Base-by-base conservation (phyloP, 2,888 invertebrate species). In the Eupithecia subumbrata region DNA sequence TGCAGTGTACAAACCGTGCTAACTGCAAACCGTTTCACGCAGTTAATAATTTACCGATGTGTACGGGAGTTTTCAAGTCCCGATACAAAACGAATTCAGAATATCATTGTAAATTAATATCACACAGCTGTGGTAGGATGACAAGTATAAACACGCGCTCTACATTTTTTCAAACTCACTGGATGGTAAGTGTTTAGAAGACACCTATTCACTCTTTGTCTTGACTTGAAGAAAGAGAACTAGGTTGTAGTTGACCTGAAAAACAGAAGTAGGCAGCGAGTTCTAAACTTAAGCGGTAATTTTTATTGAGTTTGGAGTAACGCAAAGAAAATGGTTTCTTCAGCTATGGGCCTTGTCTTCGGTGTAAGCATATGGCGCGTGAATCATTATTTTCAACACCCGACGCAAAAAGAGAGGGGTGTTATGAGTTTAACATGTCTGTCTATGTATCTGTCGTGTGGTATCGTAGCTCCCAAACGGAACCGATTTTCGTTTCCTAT, bases 11-110 rank as follows among this genome's bases (percentile, higher is more conserved):
- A 71, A 64, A 34, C 67, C 70, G 69, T 56, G 72, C 18, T 45
- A 14, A 2, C 14, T 56, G 64, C 34, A 73, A 76, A 74, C 77
- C 69, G 77, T 77, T 74, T 40, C 22, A 22, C 37, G 66, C 74
- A 74, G 72, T 72, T 77, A 77, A 72, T 72, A 64, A 67, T 74
- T 77, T 77, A 77, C 77, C 77, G 77, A 77, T 74, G 70, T 72
- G 22, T 74, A 77, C 77, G 77, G 74, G 70, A 74, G 30, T 77
- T 76, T 77, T 66, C 60, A 69, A 69, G 48, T 68, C 14, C 5
- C 25, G 71, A 64, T 63, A 56, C n/a, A 66, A 76, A 40, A 12
- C 5, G 67, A 40, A 64, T 63, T 69, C 40, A 66, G 34, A 71
- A 64, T 34, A 52, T 64, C 34, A 56, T 72, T 76, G 73, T 75